Conservation (phyloP, 2,888 invertebrate genomes). For the Acrobasis repandana region DNA sequence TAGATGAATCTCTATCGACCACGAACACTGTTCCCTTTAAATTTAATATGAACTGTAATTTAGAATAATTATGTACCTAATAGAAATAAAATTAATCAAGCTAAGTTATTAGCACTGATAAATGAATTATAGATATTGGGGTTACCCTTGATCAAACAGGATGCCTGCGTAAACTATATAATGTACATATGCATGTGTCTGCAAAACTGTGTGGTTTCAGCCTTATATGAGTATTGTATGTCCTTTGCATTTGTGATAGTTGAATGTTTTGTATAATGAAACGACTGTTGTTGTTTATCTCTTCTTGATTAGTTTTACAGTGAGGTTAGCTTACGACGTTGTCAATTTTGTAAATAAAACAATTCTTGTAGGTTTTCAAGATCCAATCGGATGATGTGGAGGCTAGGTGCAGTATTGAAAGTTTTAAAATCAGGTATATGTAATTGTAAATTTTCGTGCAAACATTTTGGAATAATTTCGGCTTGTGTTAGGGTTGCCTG, state of each 20-base stretch:
- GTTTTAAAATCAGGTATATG: neutral
- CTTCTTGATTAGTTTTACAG: slow-evolving; percentile 22
- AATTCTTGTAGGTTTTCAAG: slow-evolving; percentile 1
- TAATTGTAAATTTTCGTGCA: neutral
- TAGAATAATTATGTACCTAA: slow-evolving; percentile 1
- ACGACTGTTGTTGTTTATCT: slow-evolving; percentile 27
- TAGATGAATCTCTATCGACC: slow-evolving; percentile 11
- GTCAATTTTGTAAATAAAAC: slow-evolving; percentile 32
- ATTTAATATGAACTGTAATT: neutral
- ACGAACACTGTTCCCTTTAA: neutral
- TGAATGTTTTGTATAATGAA: slow-evolving; percentile 32
- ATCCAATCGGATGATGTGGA: neutral
- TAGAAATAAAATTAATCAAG: neutral
- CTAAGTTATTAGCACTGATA: neutral
- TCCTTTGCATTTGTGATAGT: slow-evolving; percentile 32
- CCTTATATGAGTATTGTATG: slow-evolving; percentile 25
- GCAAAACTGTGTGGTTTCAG: slow-evolving; percentile 27
- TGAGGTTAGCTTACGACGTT: slow-evolving; percentile 22
- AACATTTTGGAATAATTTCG: neutral
- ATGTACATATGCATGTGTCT: neutral
- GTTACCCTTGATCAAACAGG: neutral
- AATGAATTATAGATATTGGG: slow-evolving; percentile 1
- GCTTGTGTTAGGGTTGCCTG: slow-evolving; percentile 8
- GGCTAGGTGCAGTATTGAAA: slow-evolving; percentile 7
- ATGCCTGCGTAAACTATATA: slow-evolving; percentile 1